Percentiles rank a stretch among this genome's conserved stretches.
These are phyloP conservation scores for Pangasius macronema DNA, from an alignment of 2,797 vertebrate genomes.

Conservation along the genomic window DNA sequence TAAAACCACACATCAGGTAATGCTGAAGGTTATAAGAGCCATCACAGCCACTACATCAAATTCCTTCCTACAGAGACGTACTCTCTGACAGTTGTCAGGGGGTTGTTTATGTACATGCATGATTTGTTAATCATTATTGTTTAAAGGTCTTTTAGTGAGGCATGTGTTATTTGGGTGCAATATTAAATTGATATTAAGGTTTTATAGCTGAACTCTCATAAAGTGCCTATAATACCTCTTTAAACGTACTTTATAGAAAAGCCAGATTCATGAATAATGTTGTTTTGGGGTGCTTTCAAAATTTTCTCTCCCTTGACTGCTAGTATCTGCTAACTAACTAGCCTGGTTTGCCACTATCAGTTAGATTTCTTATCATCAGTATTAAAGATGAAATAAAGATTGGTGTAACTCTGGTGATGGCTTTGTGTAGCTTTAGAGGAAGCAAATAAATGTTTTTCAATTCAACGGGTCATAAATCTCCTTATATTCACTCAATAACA, in stretches of 20 bases:
- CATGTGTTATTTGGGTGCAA: too few species aligned
- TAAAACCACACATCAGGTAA: slow-evolving; percentile 98
- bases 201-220: neutral
- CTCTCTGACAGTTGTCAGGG: too few species aligned
- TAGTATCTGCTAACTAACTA: neutral
- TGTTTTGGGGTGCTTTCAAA: neutral
- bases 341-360: neutral
- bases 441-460: neutral
- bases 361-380: neutral
- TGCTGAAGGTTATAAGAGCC: neutral
- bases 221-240: neutral
- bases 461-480: too few species aligned
- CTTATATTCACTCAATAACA: neutral
- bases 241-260: neutral
- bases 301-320: neutral
- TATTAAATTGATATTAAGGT: neutral
- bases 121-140: neutral
- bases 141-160: too few species aligned
- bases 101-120: neutral
- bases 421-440: neutral
- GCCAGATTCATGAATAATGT: neutral
- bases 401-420: neutral
- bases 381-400: neutral
- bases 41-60: neutral
- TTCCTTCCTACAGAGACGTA: neutral